phyloP scores from a whole-genome alignment of 2,797 vertebrate species.

The Microchirus variegatus region DNA sequence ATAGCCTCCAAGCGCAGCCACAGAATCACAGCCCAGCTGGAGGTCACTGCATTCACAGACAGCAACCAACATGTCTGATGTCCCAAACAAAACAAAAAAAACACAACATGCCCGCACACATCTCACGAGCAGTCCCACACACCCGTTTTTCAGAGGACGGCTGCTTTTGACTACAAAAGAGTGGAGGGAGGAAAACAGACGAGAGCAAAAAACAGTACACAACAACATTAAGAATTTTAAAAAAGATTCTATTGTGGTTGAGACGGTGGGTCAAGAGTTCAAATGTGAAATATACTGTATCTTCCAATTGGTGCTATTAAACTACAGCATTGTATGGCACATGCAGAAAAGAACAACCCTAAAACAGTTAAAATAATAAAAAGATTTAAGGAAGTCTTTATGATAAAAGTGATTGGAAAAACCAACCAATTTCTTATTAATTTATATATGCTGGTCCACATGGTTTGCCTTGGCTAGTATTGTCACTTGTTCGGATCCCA shows the following conservation, averaged over 20 bases:
- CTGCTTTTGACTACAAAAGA: slow-evolving; percentile 1
- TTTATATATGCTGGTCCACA: too few relatives aligned
- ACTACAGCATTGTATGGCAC: too few relatives aligned
- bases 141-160: background rate
- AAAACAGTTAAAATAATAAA: too few relatives aligned
- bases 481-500: too few relatives aligned
- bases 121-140: slow-evolving; percentile 6
- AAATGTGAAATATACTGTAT: slow-evolving; percentile 1
- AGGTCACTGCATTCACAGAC: slow-evolving; percentile 14
- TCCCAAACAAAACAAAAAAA: background rate
- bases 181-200: background rate
- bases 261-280: background rate
- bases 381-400: too few relatives aligned
- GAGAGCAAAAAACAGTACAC: background rate
- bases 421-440: too few relatives aligned
- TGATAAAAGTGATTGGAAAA: too few relatives aligned
- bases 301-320: too few relatives aligned
- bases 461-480: too few relatives aligned
- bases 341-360: too few relatives aligned
- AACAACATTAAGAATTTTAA: background rate
- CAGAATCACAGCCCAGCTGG: slow-evolving; percentile 3
- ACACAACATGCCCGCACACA: slow-evolving; percentile 12
- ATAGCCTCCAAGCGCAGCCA: slow-evolving; percentile 1
- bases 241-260: background rate
- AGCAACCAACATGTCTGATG: slow-evolving; percentile 13